Percentiles rank a stretch among this genome's conserved stretches.
Conservation (phyloP, 2,888 invertebrate species). For the Timema podura region DNA sequence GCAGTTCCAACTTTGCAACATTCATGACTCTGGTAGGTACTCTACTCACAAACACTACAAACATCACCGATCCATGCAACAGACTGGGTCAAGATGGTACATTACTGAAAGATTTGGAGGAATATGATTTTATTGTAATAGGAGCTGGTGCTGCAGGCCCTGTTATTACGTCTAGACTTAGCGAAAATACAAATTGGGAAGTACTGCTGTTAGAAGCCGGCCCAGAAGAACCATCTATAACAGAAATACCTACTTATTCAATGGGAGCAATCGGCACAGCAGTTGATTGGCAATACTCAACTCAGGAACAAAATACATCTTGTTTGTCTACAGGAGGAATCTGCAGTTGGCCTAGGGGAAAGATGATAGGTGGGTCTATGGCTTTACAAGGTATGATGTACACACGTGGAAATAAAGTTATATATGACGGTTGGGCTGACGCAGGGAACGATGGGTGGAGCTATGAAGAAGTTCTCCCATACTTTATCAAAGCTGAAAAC, state of each 20-base stretch:
- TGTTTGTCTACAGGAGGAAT: constrained; percentile 30
- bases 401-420: constrained; percentile 42
- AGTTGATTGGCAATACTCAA: constrained; percentile 39
- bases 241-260: constrained; percentile 40
- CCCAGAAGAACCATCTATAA: constrained; percentile 40
- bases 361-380: constrained; percentile 39
- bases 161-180: constrained; percentile 39
- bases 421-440: constrained; percentile 44
- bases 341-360: constrained; percentile 27
- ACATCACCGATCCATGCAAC: constrained; percentile 16
- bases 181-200: constrained; percentile 33
- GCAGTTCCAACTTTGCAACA: neutral
- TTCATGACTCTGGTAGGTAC: constrained; percentile 16
- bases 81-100: constrained; percentile 1
- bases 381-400: constrained; percentile 37
- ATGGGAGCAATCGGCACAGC: constrained; percentile 30
- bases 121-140: constrained; percentile 27
- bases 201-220: constrained; percentile 31
- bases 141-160: constrained; percentile 34
- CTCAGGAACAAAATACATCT: constrained; percentile 32
- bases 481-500: constrained; percentile 37
- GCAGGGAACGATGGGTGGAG: constrained; percentile 33
- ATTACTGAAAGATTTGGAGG: neutral
- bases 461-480: constrained; percentile 36
- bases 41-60: constrained; percentile 22